phyloP scores from a whole-genome alignment of 1,140 invertebrate genomes.

The Phenacoccus solenopsis region DNA sequence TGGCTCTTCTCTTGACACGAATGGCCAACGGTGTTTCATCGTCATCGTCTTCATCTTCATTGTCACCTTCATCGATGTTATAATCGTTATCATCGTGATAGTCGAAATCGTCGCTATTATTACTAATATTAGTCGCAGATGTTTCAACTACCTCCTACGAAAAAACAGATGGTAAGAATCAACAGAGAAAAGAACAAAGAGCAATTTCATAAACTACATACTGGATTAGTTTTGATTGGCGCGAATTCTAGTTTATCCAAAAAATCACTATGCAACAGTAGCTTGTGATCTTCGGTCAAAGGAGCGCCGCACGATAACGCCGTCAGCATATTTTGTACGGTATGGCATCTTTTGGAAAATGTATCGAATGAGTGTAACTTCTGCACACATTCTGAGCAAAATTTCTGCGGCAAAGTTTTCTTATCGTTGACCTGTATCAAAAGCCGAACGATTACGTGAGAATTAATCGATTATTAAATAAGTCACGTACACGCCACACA shows the following conservation, averaged over 20 bases:
- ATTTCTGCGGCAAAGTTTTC: neutral
- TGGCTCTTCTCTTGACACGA: neutral
- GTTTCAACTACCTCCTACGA: too few relatives aligned
- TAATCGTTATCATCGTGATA: neutral
- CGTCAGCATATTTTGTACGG: neutral
- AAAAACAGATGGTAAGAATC: too few relatives aligned
- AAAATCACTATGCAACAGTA: neutral
- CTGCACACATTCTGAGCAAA: neutral
- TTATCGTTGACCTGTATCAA: neutral
- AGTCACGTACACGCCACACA: too few relatives aligned
- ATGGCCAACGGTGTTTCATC: neutral
- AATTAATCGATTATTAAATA: too few relatives aligned
- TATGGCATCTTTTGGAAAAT: neutral
- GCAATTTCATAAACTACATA: too few relatives aligned
- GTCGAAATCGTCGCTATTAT: neutral
- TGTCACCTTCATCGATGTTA: neutral
- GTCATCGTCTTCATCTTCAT: neutral
- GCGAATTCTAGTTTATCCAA: neutral
- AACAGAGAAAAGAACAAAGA: too few relatives aligned
- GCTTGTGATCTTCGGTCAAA: neutral
- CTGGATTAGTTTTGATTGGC: neutral
- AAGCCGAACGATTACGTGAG: neutral
- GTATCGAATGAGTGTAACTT: neutral
- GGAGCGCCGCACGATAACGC: neutral
- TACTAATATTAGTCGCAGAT: neutral